phyloP scores from a whole-genome alignment of 37 sponge, comb jelly and placozoan species.

The Halichondria panicea region DNA sequence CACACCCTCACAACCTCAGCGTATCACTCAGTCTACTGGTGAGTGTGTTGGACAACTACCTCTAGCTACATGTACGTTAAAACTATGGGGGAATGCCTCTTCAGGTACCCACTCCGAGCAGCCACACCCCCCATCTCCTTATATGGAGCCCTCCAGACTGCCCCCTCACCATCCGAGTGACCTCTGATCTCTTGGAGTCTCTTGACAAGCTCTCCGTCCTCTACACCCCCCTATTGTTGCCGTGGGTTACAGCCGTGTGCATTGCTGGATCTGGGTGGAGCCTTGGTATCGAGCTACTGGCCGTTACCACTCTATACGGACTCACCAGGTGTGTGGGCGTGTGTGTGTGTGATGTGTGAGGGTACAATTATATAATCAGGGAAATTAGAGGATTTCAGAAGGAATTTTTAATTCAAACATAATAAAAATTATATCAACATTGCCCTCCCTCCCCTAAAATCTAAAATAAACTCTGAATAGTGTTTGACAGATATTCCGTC shows the following conservation, averaged over 20 bases:
- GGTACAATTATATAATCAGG: not conserved
- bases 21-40: conserved; percentile 14
- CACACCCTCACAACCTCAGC: not conserved
- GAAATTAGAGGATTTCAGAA: too few relatives aligned
- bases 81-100: not conserved
- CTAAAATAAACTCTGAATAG: not conserved
- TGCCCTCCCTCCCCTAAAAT: not conserved
- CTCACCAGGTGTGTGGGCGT: not conserved
- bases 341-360: not conserved
- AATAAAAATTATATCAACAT: not conserved
- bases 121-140: not conserved
- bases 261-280: not conserved
- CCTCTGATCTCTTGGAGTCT: conserved; percentile 4
- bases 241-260: conserved; percentile 34
- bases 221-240: conserved; percentile 46
- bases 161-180: not conserved
- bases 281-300: not conserved
- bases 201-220: conserved; percentile 9
- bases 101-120: conserved; percentile 6
- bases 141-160: conserved; percentile 24
- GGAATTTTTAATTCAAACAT: too few relatives aligned
- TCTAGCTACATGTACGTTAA: not conserved
- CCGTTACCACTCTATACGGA: not conserved
- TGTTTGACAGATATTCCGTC: too few relatives aligned
- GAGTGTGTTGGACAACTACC: not conserved